A percentile compares a stretch with the other conserved stretches of the same genome.
These are phyloP conservation scores for Rhinogobio ventralis DNA, from an alignment of 2,797 vertebrate species.

Conservation along the genomic window DNA sequence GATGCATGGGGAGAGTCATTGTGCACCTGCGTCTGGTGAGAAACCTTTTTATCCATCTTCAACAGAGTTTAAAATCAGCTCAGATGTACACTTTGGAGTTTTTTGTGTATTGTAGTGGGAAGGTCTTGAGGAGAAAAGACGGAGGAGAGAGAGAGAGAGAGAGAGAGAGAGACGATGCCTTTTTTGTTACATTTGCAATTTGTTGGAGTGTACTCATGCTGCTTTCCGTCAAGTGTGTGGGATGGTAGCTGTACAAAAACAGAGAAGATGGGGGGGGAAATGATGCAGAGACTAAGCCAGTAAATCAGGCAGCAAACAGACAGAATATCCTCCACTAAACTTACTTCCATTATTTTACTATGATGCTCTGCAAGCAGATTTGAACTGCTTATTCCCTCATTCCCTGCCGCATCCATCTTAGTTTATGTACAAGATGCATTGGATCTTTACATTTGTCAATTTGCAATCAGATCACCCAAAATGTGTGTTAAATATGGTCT, in stretches of 20 bases:
- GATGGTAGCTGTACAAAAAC: constrained; percentile 27
- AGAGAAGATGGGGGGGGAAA: not conserved
- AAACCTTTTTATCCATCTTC: not conserved
- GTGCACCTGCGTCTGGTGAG: constrained; percentile 3
- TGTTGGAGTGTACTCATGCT: constrained; percentile 26
- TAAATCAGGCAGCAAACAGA: not conserved
- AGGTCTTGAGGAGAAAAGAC: not conserved
- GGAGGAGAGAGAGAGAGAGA: not conserved
- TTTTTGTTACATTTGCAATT: constrained; percentile 26
- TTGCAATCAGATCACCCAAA: not conserved
- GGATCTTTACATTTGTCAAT: not conserved
- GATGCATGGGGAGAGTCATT: constrained; percentile 28
- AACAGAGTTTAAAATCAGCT: not conserved
- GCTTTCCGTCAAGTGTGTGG: constrained; percentile 45
- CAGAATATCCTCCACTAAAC: not conserved
- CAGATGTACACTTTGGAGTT: not conserved
- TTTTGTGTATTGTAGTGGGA: constrained; percentile 11
- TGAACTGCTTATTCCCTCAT: not conserved
- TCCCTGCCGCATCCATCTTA: not conserved
- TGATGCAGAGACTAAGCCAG: constrained; percentile 39
- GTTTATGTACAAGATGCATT: not conserved
- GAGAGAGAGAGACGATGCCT: not conserved
- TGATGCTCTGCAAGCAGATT: not conserved
- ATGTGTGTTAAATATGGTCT: not conserved
- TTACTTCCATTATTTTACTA: not conserved